Conservation (phyloP, 2,888 invertebrate species). For the Acanthoscelides obtectus region DNA sequence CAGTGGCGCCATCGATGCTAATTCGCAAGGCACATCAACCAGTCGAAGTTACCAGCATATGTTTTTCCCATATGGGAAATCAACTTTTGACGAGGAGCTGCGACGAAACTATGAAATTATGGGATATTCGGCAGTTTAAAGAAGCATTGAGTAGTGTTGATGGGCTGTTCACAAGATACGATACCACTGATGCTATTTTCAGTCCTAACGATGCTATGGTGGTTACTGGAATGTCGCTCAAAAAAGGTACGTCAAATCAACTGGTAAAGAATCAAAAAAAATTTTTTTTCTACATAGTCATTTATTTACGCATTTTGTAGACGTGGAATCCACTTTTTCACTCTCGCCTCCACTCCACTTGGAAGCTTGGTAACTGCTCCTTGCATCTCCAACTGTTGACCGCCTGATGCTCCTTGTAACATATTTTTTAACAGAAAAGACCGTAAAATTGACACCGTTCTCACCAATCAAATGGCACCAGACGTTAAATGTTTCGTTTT, state of each 20-base stretch:
- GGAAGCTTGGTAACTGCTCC: too few relatives aligned
- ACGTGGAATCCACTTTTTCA: too few relatives aligned
- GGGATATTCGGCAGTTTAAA: constrained; percentile 86
- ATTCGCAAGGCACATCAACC: constrained; percentile 78
- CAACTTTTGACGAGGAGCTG: constrained; percentile 76
- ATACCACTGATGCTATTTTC: constrained; percentile 76
- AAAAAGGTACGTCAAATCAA: constrained; percentile 54
- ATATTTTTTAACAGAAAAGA: too few relatives aligned
- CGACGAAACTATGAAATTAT: constrained; percentile 92
- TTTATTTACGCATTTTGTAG: too few relatives aligned
- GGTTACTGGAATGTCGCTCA: constrained; percentile 81
- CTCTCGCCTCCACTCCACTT: too few relatives aligned
- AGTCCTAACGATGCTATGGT: constrained; percentile 91
- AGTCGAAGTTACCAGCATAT: constrained; percentile 75
- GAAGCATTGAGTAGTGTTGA: constrained; percentile 65
- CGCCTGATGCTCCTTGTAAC: too few relatives aligned
- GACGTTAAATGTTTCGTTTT: too few relatives aligned
- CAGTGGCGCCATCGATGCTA: constrained; percentile 79
- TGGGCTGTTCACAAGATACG: constrained; percentile 77
- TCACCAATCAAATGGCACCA: too few relatives aligned
- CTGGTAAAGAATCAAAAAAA: background rate
- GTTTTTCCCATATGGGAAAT: constrained; percentile 83
- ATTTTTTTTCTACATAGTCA: background rate
- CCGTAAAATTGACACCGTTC: too few relatives aligned
- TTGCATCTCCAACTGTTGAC: too few relatives aligned